Evolutionary conservation across 2,113 vertebrate genomes (phyloP).

Genomic region (Hippopotamus amphibius): DNA sequence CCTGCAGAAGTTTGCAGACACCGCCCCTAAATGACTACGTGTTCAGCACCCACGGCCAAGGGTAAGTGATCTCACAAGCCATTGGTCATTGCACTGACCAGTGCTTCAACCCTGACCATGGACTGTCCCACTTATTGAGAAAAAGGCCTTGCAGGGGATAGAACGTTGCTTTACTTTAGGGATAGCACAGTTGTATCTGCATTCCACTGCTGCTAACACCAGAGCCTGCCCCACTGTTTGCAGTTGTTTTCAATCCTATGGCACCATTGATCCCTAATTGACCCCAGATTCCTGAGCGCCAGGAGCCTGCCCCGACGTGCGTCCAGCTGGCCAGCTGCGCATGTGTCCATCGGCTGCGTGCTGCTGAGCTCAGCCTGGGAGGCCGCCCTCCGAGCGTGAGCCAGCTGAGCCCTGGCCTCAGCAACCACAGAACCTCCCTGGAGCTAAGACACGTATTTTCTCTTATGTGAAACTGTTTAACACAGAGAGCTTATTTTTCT

Average conservation of each 20-base stretch:
- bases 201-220: not conserved
- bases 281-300: slow-evolving; percentile 27
- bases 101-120: not conserved
- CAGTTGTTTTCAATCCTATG: slow-evolving; percentile 49
- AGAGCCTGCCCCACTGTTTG: not conserved
- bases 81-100: no score
- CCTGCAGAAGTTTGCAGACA: not conserved
- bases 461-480: not conserved
- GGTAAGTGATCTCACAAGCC: not conserved
- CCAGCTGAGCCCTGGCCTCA: not conserved
- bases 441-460: not conserved
- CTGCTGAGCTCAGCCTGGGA: not conserved
- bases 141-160: not conserved
- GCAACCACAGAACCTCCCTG: not conserved
- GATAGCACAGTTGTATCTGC: not conserved
- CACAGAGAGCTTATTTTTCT: not conserved
- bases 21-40: not conserved
- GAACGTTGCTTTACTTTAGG: not conserved
- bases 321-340: not conserved
- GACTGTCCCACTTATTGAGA: not conserved
- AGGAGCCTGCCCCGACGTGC: not conserved
- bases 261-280: not conserved
- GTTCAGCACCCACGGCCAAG: not conserved
- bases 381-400: not conserved
- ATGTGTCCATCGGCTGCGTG: not conserved